These are phyloP conservation scores for Koerneria pararmatus DNA, from an alignment of 2,888 invertebrate species.

Conservation along the genomic window DNA sequence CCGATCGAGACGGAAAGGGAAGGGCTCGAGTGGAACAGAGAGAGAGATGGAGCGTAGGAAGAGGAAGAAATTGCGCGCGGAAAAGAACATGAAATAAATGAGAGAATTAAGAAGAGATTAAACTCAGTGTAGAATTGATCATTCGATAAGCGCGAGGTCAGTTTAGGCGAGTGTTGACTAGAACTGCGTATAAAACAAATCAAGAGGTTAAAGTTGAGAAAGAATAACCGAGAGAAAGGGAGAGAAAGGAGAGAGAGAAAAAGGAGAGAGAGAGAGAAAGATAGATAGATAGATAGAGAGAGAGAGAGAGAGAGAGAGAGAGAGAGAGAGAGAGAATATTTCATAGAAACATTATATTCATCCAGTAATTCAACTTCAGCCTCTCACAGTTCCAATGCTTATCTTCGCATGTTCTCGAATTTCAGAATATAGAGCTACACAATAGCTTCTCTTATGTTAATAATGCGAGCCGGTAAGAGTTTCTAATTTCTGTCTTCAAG, in stretches of 20 bases:
- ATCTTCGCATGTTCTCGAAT: too few relatives aligned
- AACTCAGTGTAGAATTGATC: background rate
- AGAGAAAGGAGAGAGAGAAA: background rate
- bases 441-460: too few relatives aligned
- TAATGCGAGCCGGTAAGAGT: too few relatives aligned
- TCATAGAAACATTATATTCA: background rate
- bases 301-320: background rate
- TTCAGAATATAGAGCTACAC: too few relatives aligned
- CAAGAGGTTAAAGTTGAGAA: background rate
- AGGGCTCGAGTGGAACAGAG: background rate
- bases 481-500: too few relatives aligned
- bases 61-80: background rate
- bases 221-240: background rate
- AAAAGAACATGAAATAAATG: background rate
- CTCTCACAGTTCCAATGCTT: background rate
- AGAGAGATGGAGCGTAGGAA: background rate
- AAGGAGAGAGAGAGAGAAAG: background rate
- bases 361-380: background rate
- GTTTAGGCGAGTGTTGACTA: background rate
- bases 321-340: background rate
- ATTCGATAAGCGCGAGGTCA: background rate
- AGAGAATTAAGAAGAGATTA: background rate
- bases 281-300: constrained; percentile 1
- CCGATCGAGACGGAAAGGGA: background rate
- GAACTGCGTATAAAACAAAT: background rate